Evolutionary conservation across 2,888 invertebrate species (phyloP).

Genomic region (Coenonympha glycerion): DNA sequence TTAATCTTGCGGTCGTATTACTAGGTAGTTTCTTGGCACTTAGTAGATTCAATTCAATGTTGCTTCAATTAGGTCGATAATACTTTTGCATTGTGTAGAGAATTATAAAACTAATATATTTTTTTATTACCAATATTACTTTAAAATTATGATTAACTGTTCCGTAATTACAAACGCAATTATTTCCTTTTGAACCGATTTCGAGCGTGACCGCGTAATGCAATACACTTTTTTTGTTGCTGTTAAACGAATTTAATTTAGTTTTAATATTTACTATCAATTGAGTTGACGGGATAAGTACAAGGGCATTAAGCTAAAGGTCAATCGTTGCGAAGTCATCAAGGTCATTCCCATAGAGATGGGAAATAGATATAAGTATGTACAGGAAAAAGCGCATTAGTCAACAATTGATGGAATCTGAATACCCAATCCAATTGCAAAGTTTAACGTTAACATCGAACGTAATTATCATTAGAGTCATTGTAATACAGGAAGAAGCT

Average conservation of each 20-base stretch:
- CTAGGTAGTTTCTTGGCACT: no score
- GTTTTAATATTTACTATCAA: not conserved
- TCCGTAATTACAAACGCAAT: conserved; percentile 15
- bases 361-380: not conserved
- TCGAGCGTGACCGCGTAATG: conserved; percentile 6
- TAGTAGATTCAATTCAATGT: no score
- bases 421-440: not conserved
- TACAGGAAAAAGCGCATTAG: not conserved
- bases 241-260: conserved; percentile 10
- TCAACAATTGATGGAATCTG: not conserved
- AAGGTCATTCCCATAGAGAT: conserved; percentile 5
- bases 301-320: no score
- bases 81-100: not conserved
- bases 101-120: not conserved
- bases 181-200: conserved; percentile 12
- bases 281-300: conserved; percentile 5
- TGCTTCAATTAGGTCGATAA: not conserved
- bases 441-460: not conserved
- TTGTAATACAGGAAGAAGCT: not conserved
- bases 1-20: no score
- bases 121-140: conserved; percentile 3
- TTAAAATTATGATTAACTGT: conserved; percentile 13
- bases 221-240: conserved; percentile 1
- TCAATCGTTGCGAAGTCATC: conserved; percentile 7
- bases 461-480: not conserved